Evolutionary conservation across 1,140 invertebrate species (phyloP), one percentile per base, ranked within the genome.

Genomic region (Diorhabda carinulata): DNA sequence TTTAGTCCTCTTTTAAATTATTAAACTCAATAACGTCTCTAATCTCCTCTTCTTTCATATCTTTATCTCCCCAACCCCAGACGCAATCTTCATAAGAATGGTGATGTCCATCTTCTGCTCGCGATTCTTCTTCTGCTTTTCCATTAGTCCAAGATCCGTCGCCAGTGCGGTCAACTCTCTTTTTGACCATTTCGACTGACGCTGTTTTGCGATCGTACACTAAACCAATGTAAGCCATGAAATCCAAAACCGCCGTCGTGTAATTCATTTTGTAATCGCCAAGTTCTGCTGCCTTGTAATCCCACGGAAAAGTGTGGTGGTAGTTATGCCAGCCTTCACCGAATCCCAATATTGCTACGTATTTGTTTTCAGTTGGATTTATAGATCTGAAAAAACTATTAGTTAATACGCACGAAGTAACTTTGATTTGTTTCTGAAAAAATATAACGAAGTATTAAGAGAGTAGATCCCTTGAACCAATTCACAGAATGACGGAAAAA

Each of bases 321-420:
- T 25, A 93, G 80, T 92, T 92, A 78, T 92, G 90, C 84, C 89
- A 90, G 8, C 89, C 89, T 83, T 82, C 91, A 73, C 82, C 89
- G 72, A 83, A 87, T 78, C 78, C 83, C 57, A 84, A 81, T 0
- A 79, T 80, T 2, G 85, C 80, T 68, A 91, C 89, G 0, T 83
- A 83, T 56, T 83, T 79, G 73, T 88, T 88, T 76, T 90, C 87
- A 2, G 84, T 84, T 6, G 88, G 84, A 63, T 83, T 84, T 72
- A 89, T 89, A 60, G 80, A 78, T 76, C 86, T 87, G 79, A 41
- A 82, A 83, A 52, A 57, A 68, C 72, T 25, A 25, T 25, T 25
- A 25, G 25, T 25, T 25, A 25, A 25, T 25, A 25, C 25, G 25
- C 25, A 25, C 25, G 25, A 25, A 25, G 25, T 25, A 25, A 25